Conservation (phyloP, 2,113 vertebrate species). For the Corapipo altera region DNA sequence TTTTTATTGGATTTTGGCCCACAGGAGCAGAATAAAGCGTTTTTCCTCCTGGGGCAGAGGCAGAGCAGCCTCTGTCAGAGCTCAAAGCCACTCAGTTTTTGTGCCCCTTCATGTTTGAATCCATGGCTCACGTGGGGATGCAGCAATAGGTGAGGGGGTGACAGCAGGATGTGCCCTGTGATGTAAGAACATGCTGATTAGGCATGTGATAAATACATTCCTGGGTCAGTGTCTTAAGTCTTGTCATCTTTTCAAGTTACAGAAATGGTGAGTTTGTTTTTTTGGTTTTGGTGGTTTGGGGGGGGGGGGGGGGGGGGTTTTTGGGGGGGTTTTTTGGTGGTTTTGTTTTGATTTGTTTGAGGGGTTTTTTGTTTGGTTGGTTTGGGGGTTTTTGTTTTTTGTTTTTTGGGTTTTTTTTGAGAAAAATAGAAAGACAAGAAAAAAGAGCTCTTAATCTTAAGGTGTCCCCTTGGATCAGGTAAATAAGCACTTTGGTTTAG, state of each 20-base stretch:
- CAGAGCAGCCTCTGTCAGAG: neutral
- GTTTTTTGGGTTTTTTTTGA: neutral
- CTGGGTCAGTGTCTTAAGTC: neutral
- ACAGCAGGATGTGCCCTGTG: neutral
- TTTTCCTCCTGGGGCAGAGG: neutral
- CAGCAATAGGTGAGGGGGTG: neutral
- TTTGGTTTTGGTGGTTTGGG: too few species aligned
- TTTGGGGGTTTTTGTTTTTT: too few species aligned
- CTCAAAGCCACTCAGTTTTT: neutral
- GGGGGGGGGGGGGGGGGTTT: too few species aligned
- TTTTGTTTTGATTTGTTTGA: too few species aligned
- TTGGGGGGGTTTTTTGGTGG: too few species aligned
- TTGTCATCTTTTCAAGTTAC: neutral
- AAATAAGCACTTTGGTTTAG: neutral
- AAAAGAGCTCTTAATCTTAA: neutral
- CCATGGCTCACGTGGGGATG: neutral
- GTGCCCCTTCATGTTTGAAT: neutral
- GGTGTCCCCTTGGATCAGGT: neutral
- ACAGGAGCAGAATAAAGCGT: neutral
- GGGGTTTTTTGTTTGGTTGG: too few species aligned
- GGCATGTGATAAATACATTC: neutral
- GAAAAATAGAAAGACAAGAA: neutral
- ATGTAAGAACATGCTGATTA: neutral
- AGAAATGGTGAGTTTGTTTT: neutral
- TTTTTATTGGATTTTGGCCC: neutral